Evolutionary conservation across 2,888 invertebrate genomes (phyloP).

Genomic region (Allophyes oxyacanthae): DNA sequence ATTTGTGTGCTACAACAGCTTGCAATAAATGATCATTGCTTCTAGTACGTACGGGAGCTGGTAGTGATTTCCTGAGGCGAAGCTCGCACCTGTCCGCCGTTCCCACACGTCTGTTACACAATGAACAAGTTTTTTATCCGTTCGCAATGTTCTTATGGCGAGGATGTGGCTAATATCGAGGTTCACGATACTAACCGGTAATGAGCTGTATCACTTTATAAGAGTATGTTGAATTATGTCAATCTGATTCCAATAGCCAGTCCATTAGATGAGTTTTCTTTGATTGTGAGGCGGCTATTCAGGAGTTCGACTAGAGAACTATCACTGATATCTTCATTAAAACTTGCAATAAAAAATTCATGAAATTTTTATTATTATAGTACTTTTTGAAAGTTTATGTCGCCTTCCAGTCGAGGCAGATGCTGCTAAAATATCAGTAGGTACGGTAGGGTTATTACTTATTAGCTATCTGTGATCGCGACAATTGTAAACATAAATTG

Average conservation of each 20-base stretch:
- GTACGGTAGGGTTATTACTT: no score
- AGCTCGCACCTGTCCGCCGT: constrained; percentile 77
- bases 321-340: no score
- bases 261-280: background rate
- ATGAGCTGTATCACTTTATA: constrained; percentile 34
- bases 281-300: no score
- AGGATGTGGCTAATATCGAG: constrained; percentile 70
- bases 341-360: no score
- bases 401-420: no score
- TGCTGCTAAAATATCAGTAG: no score
- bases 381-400: no score
- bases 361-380: no score
- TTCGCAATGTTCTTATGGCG: constrained; percentile 76
- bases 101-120: constrained; percentile 82
- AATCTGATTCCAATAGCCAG: constrained; percentile 1
- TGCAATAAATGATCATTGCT: constrained; percentile 59
- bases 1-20: constrained; percentile 47
- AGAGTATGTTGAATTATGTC: constrained; percentile 5
- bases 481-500: no score
- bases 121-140: constrained; percentile 82
- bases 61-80: constrained; percentile 79
- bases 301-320: no score
- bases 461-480: no score
- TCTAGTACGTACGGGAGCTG: constrained; percentile 68
- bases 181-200: constrained; percentile 40